A percentile compares a stretch with the other conserved stretches of the same genome.
phyloP scores from a whole-genome alignment of 2,113 vertebrate genomes.

The Pithys albifrons region DNA sequence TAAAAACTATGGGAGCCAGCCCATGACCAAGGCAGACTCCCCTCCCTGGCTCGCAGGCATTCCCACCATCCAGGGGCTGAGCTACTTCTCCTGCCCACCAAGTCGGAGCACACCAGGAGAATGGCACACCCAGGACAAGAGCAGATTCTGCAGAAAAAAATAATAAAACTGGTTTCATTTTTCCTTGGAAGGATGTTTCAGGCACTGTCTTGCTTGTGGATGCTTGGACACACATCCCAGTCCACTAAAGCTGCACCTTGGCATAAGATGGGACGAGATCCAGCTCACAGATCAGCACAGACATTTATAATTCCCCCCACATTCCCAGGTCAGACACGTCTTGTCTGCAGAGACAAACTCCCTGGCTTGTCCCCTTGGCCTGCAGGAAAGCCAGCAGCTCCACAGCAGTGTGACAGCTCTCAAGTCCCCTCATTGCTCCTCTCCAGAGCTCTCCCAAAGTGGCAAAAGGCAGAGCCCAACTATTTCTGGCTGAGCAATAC shows the following conservation, averaged over 20 bases:
- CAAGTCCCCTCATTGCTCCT: fast-evolving
- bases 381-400: neutral
- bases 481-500: neutral
- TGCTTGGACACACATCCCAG: neutral
- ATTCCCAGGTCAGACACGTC: neutral
- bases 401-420: fast-evolving
- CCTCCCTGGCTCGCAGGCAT: neutral
- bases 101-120: neutral
- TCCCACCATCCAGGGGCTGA: neutral
- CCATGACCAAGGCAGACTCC: neutral
- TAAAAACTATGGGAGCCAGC: neutral
- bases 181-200: neutral
- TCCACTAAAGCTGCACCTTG: neutral
- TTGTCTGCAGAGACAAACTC: neutral
- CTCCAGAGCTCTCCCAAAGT: neutral
- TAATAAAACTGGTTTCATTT: neutral
- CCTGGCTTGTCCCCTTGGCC: neutral
- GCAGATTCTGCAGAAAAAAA: neutral
- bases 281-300: fast-evolving
- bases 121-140: fast-evolving
- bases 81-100: neutral
- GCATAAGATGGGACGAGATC: neutral
- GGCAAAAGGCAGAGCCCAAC: neutral
- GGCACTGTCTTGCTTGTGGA: neutral
- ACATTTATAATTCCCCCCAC: neutral